Base-by-base conservation (phyloP, 2,113 vertebrate genomes). In the Climacteris rufus region DNA sequence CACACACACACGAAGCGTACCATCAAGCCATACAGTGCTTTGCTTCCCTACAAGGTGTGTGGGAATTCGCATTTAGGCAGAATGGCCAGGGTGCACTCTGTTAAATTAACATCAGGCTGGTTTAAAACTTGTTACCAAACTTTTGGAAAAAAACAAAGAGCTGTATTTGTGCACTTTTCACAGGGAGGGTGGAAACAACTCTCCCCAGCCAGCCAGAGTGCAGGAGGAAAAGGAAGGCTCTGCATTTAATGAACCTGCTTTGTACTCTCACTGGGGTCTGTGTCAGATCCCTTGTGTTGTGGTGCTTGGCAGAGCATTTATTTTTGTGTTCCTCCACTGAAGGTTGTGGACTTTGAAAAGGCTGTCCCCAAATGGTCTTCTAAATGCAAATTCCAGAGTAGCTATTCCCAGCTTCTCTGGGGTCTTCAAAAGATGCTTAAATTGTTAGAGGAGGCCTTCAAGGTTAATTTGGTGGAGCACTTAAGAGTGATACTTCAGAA, bases 311-410 rank as follows among this genome's bases (percentile, higher is more conserved):
- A 90, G 25, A 83, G 90, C 33, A 1, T 57, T 92, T 93, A 33
- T 93, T 87, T 83, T 64, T 53, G 44, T 76, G 75, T 83, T 12
- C 4, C 57, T 72, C 9, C 4, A 2, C 63, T 19, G 70, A 85
- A 74, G 45, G 59, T 37, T 72, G 49, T 68, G 84, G 66, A 1
- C 63, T 86, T 83, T 68, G n/a, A 76, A 97, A 95, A 85, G 90
- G 75, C 63, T 81, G 82, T 94, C 79, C 85, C 88, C 63, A 72
- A 79, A 91, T 61, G 79, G 85, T 92, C 88, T 87, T 68, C 82
- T 60, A 88, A 88, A 69, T 65, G 30, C 83, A 86, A 79, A 91
- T 80, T 49, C 3, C 3, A 44, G 27, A 17, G 15, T 3, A 22
- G 44, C 37, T 60, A 53, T 81, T 92, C 31, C 57, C 27, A 30